Evolutionary conservation across 2,797 vertebrate genomes (phyloP).

Genomic region (Naso thynnoides): DNA sequence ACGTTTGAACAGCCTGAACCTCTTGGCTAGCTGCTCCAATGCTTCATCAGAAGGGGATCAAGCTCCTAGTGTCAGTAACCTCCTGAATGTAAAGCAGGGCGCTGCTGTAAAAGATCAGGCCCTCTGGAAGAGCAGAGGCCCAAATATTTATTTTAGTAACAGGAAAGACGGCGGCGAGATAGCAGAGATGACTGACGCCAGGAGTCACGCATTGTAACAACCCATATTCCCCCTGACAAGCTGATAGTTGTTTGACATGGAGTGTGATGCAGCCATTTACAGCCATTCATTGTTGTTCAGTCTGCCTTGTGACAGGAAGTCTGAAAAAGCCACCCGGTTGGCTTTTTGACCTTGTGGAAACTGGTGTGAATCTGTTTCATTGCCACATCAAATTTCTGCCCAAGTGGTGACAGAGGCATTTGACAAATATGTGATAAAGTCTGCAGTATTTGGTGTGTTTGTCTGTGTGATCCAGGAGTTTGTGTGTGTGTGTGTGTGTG

Average conservation of each 20-base stretch:
- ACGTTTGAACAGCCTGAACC: neutral
- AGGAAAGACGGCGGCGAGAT: slow-evolving; percentile 28
- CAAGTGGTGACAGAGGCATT: slow-evolving; percentile 29
- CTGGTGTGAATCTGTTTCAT: slow-evolving; percentile 34
- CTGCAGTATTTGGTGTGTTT: neutral
- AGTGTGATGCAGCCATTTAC: slow-evolving; percentile 51
- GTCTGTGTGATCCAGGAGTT: neutral
- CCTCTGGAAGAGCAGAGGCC: slow-evolving; percentile 29
- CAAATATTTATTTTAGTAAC: slow-evolving; percentile 65
- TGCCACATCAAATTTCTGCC: slow-evolving; percentile 40
- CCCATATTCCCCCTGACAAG: slow-evolving; percentile 50
- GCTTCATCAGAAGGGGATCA: slow-evolving; percentile 8
- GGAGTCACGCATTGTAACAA: slow-evolving; percentile 36
- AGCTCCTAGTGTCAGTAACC: slow-evolving; percentile 52
- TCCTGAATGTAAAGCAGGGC: slow-evolving; percentile 26
- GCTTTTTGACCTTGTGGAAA: slow-evolving; percentile 32
- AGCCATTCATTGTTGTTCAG: slow-evolving; percentile 40
- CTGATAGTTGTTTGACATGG: slow-evolving; percentile 38
- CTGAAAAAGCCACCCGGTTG: neutral
- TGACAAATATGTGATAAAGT: slow-evolving; percentile 28
- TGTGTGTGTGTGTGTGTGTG: slow-evolving; percentile 3
- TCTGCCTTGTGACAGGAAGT: slow-evolving; percentile 27
- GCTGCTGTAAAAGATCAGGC: slow-evolving; percentile 13
- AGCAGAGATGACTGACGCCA: slow-evolving; percentile 22
- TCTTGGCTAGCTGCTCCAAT: slow-evolving; percentile 5